Conservation (phyloP, 2,113 vertebrate genomes). For the Puma concolor region DNA sequence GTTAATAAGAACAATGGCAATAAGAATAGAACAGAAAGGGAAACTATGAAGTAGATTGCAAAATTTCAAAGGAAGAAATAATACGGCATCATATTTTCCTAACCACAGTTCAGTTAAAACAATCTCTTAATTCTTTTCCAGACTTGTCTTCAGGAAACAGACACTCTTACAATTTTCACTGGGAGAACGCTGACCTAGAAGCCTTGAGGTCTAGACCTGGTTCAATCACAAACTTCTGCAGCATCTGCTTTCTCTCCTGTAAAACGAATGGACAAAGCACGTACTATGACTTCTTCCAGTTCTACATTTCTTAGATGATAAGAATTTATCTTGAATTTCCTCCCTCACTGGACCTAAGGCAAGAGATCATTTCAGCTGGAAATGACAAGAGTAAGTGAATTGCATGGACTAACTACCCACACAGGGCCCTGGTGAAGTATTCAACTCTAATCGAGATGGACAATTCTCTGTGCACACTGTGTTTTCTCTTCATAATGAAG, state of each 20-base stretch:
- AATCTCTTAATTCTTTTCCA: neutral
- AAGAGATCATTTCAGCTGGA: constrained; percentile 1
- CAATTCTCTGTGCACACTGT: neutral
- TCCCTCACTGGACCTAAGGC: neutral
- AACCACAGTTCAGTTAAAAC: neutral
- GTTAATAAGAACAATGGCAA: neutral
- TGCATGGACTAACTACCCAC: neutral
- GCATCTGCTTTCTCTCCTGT: neutral
- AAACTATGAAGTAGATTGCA: neutral
- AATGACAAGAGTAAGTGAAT: neutral
- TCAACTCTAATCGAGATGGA: neutral
- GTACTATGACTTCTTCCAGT: neutral
- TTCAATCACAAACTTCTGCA: neutral
- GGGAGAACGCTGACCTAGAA: neutral
- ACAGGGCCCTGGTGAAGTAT: neutral
- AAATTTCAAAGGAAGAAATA: neutral
- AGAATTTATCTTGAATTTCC: neutral
- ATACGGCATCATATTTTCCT: neutral
- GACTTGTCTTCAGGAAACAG: neutral
- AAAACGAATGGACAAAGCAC: neutral
- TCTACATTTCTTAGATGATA: neutral
- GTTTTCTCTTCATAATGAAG: constrained; percentile 8
- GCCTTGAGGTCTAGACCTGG: neutral
- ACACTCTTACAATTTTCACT: neutral
- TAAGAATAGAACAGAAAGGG: neutral